Evolutionary conservation across 2,888 invertebrate genomes (phyloP).

Genomic region (Caenorhabditis angaria): DNA sequence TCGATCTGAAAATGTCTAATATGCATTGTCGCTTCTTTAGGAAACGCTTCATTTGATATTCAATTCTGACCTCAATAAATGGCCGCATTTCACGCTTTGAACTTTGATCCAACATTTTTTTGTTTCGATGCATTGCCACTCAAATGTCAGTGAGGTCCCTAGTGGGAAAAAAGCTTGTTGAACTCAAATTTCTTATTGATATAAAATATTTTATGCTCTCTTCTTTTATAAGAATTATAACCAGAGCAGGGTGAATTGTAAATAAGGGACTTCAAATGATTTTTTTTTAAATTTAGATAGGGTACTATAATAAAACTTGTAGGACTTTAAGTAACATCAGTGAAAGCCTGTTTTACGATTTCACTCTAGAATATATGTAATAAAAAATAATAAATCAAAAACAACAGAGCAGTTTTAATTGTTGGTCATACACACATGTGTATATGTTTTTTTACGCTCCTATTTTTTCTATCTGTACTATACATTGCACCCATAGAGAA

Average conservation of each 20-base stretch:
- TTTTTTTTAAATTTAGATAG: no score
- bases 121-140: not conserved
- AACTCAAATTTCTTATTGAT: no score
- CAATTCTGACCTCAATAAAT: not conserved
- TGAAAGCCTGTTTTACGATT: no score
- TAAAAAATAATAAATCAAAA: not conserved
- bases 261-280: no score
- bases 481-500: not conserved
- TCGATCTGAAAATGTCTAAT: not conserved
- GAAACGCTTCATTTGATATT: not conserved
- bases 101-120: not conserved
- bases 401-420: not conserved
- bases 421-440: not conserved
- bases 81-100: constrained; percentile 1
- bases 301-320: no score
- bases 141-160: not conserved
- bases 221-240: no score
- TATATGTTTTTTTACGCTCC: not conserved
- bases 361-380: no score
- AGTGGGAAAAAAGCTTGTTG: no score
- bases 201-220: no score
- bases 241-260: no score
- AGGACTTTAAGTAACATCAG: no score
- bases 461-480: not conserved
- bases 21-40: not conserved